Base-by-base conservation (phyloP, 1,140 invertebrate genomes). In the Scylla paramamosain region DNA sequence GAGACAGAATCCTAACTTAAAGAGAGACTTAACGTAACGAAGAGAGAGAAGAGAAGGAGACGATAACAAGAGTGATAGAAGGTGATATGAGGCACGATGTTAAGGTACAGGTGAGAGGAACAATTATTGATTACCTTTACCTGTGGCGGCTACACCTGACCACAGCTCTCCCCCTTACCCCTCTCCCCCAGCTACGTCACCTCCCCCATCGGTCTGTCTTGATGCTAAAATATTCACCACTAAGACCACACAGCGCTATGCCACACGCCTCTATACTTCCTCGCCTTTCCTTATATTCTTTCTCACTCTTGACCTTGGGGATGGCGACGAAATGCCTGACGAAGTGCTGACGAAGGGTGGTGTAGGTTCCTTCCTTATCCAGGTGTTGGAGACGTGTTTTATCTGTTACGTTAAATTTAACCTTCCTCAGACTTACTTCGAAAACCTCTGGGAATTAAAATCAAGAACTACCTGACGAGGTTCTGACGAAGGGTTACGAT, bases 71-170 rank as follows among this genome's bases (percentile, higher is more conserved):
- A n/a, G 52, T 59, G 52, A 12, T 20, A 20, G 67, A n/a, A 8
- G 67, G 67, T 8, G 25, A 77, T 20, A 77, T 3, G 67, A n/a
- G 20, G 25, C 67, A 77, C 12, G 25, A 77, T n/a, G 25, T 77
- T 10, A n/a, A 77, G 67, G 67, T 7, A n/a, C 12, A 77, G 67
- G 67, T 77, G 67, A 77, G 67, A 77, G 67, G 67, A 77, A 77
- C 67, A 12, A 77, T 77, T 77, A 77, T 46, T 88, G 45, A 39
- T 88, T 25, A 88, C 86, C 45, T 46, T 46, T 88, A 88, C 86
- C 86, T 88, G 45, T 29, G 31, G 39, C 29, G n/a, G 45, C 86
- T 32, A 45, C 31, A 88, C 86, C 86, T 88, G 45, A 39, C 86
- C 45, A 88, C 86, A 32, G 29, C 86, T 4, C 86, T 12, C n/a